These are phyloP conservation scores for Ophiodon elongatus DNA, from an alignment of 2,113 vertebrate genomes.

Conservation along the genomic window DNA sequence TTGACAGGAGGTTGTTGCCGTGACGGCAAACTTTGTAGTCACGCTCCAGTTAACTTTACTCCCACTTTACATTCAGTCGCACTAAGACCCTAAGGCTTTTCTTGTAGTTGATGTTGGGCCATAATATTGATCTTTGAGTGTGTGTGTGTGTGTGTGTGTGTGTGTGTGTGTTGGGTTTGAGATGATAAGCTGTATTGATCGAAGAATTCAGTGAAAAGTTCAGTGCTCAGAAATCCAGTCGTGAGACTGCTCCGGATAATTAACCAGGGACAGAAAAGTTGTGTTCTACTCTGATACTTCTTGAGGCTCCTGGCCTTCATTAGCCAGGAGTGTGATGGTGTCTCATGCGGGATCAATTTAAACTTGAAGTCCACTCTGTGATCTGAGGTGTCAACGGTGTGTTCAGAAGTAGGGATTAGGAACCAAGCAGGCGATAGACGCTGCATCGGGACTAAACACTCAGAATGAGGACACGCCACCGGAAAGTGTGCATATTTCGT, in stretches of 20 bases:
- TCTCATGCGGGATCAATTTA: not conserved
- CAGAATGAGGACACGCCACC: not conserved
- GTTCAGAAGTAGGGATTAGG: too few relatives aligned
- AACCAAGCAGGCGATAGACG: not conserved
- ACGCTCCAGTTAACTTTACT: too few relatives aligned
- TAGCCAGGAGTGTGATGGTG: not conserved
- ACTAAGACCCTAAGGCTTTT: constrained; percentile 37
- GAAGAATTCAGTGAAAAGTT: not conserved
- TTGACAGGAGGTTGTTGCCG: too few relatives aligned
- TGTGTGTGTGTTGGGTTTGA: not conserved
- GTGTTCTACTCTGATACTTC: not conserved
- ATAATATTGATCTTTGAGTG: constrained; percentile 21
- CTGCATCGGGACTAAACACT: not conserved
- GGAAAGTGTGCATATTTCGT: too few relatives aligned
- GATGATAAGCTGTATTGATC: not conserved
- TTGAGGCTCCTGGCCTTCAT: not conserved
- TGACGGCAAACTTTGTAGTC: not conserved
- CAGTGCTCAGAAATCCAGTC: not conserved
- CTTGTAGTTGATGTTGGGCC: constrained; percentile 30
- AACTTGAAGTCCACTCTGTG: not conserved
- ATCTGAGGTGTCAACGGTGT: too few relatives aligned
- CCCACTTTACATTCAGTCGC: constrained; percentile 7
- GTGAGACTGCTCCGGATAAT: not conserved
- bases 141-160: too few relatives aligned
- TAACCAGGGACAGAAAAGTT: not conserved